These are phyloP conservation scores for Poeciliopsis retropinna DNA, from an alignment of 2,113 vertebrate species.

Conservation along the genomic window DNA sequence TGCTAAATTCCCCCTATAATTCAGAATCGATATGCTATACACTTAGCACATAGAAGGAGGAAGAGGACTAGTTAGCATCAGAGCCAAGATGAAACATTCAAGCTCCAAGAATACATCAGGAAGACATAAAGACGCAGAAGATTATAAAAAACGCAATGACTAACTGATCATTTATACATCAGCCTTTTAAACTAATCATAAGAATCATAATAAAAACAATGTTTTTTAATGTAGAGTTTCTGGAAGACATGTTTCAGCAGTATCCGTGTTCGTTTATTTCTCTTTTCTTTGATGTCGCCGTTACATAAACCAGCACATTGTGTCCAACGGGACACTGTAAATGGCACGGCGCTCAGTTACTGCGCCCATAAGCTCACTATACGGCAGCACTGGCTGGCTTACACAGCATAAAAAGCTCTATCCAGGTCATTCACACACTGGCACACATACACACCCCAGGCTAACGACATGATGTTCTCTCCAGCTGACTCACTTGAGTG, in stretches of 20 bases:
- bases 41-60: too few relatives aligned
- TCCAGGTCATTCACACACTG: slow-evolving; percentile 14
- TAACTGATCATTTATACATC: neutral
- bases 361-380: slow-evolving; percentile 25
- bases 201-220: neutral
- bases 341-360: slow-evolving; percentile 5
- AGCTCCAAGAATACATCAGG: too few relatives aligned
- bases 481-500: slow-evolving; percentile 44
- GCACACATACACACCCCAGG: slow-evolving; percentile 33
- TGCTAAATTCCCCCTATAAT: too few relatives aligned
- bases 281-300: slow-evolving; percentile 11
- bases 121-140: neutral
- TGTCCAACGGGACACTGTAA: slow-evolving; percentile 11
- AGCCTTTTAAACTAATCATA: neutral
- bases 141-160: neutral
- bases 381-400: neutral
- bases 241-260: neutral
- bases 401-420: slow-evolving; percentile 35
- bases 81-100: too few relatives aligned
- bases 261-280: neutral
- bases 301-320: neutral
- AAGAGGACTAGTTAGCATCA: too few relatives aligned
- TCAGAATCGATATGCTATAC: too few relatives aligned
- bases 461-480: slow-evolving; percentile 34
- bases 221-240: neutral